Base-by-base conservation (phyloP, 53 echinoderm and acorn worm genomes). In the Holothuria leucospilota region DNA sequence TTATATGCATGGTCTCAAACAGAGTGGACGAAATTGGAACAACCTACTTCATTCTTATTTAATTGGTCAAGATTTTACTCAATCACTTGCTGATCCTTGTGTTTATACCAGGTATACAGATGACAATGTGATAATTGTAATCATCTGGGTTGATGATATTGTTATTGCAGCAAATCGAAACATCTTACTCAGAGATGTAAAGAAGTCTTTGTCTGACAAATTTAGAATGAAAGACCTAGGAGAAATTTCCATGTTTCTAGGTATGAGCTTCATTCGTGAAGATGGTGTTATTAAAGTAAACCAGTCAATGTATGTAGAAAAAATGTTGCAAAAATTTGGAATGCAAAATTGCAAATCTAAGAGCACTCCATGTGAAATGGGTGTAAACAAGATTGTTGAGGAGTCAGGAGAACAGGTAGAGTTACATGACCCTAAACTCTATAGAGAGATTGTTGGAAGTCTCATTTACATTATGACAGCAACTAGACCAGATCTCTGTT, bases 1-100 rank as follows among this genome's bases (percentile, higher is more conserved):
- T 20, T 90, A 13, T 90, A 90, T n/a, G n/a, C n/a, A n/a, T 68
- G 86, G 90, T 61, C 78, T 90, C 20, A 90, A 90, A 66, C 90
- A 90, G 58, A 77, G 78, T 82, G 90, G 90, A 27, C 58, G 79
- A 29, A 85, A 24, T 20, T 85, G 90, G 77, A 77, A 85, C 20
- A 58, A 62, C 14, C 21, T 89, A 67, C 20, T 85, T 5, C 79
- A 89, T 39, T 61, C 62, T 4, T 72, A 85, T 39, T 66, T 89
- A 26, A 46, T 16, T 63, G 63, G 29, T 62, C 39, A 85, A 25
- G 77, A 78, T 21, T 89, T 85, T 51, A 29, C 56, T 62, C 77
- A 67, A 59, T 80, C 80, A 53, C 80, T 74, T 16, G 74, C 41
- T 2, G 74, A 74, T 40, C 41, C 74, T n/a, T 74, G 20, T 41